Evolutionary conservation across 2,888 invertebrate species (phyloP), one percentile per base, ranked within the genome.

Genomic region (Epirrhoe tristata): DNA sequence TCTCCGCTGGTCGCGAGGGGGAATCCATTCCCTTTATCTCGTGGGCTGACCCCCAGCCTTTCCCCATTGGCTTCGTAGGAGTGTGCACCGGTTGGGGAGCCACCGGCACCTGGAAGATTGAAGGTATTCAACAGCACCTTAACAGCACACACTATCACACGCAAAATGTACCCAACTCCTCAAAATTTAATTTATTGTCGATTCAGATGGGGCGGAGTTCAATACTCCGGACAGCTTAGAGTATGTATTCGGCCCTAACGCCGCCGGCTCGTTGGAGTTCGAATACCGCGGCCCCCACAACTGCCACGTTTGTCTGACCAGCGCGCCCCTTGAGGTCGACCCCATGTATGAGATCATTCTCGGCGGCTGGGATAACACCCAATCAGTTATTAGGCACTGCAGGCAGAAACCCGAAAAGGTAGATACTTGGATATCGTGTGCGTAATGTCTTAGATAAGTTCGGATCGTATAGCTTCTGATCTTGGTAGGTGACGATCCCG

Each of bases 81-180:
- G 95, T 97, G 36, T 97, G 97, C 89, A 98, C 98, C 54, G 97
- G 97, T 57, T 98, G 97, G 97, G 98, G 98, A 16, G 96, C 97
- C 10, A 93, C 90, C 61, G 98, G 98, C 43, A 94, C 96, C 51
- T 98, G 98, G 98, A 93, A 96, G 72, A 94, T 98, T 77, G 97
- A 97, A 93, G 96, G 96, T 97, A 93, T 67, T 69, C 34, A 54
- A 12, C 17, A 57, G 14, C 12, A 7, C 48, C 14, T 16, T 46
- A 50, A 5, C 14, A 24, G 17, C 10, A 17, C 54, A 43, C n/a
- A 50, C 46, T 48, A 56, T 65, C 46, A 34, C 24, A 12, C 73
- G 72, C 87, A 85, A 91, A 91, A 91, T 92, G 93, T 93, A 93
- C 93, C 93, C 93, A 93, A 90, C 89, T 76, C 74, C 72, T 76